Evolutionary conservation across 1,140 invertebrate species (phyloP), one percentile per base, ranked within the genome.

Genomic region (Rhizoglyphus robini): DNA sequence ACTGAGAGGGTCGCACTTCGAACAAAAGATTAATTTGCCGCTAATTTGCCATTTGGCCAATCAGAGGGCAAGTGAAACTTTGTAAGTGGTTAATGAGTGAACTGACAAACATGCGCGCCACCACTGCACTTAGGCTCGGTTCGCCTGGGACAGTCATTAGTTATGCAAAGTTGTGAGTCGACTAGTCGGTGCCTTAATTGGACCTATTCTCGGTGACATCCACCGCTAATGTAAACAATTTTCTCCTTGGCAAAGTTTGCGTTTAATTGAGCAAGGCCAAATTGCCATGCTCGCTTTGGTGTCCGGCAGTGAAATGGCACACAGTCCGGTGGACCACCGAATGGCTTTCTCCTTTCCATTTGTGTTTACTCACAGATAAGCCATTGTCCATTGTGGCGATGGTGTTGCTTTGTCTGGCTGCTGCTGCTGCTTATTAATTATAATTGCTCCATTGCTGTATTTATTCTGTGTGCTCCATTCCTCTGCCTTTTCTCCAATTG

Each of bases 131-230:
- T n/a, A n/a, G n/a, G n/a, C n/a, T n/a, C n/a, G n/a, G n/a, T n/a
- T n/a, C n/a, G n/a, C n/a, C n/a, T n/a, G n/a, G n/a, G n/a, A n/a
- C n/a, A n/a, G n/a, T n/a, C 51, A 54, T 54, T 54, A 54, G 8
- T 54, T 54, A 54, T 54, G 51, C 51, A 54, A 54, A 54, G 51
- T 54, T 54, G 51, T 54, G 51, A 11, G n/a, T n/a, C n/a, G n/a
- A n/a, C n/a, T n/a, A n/a, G n/a, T n/a, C n/a, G n/a, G 20, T 20
- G 51, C 51, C 51, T 54, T 54, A 54, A 54, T 54, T 54, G 31
- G 20, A 54, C 20, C 51, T 54, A 54, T 20, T 8, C 23, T 54
- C 36, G 18, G 18, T 41, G 36, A 11, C 36, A 41, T 41, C 36
- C 36, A 41, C 36, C 36, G 36, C 8, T 54, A 25, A 15, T 32